Evolutionary conservation across 2,113 vertebrate genomes (phyloP), one percentile per base, ranked within the genome.

Genomic region (Chaetodon trifascialis): DNA sequence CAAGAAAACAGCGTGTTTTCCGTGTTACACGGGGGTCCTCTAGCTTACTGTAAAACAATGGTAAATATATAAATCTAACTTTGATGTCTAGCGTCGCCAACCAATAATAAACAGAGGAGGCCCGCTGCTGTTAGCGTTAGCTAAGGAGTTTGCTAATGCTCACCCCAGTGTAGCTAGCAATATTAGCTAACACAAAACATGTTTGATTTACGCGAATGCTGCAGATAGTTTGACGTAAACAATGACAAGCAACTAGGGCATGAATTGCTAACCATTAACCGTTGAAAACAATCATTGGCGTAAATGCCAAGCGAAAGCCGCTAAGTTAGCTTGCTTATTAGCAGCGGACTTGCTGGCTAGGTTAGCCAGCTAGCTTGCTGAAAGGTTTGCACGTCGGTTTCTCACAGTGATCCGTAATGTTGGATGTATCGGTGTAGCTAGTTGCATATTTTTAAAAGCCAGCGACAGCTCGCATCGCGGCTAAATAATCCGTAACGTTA

Each of bases 71-170:
- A 8, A 51, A 59, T 70, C 55, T 59, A 71, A 87, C 59, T 84
- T 76, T 80, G 73, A 91, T 81, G 77, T 82, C 8, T 21, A 62
- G 42, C 69, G 23, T 52, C 65, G 62, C 19, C 51, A 51, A 73
- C 58, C 82, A 74, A 91, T 86, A 81, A 91, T 84, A 93, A 91
- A 90, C 83, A 89, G 63, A 78, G 12, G 51, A 73, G 93, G 93
- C 92, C 93, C 25, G 78, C 23, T 62, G 83, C 64, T 25, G 46
- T 55, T 91, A 94, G 81, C 86, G 10, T 34, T 86, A 87, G 88
- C 87, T 67, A 21, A 23, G 52, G 23, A 63, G 34, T 62, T 52
- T 63, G 86, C 87, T 73, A 90, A 70, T 38, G 64, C 67, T 81
- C 5, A 10, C 52, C 44, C 5, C 11, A n/a, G 8, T 40, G 9